Evolutionary conservation across 2,113 vertebrate species (phyloP).

Genomic region (Chinchilla lanigera): DNA sequence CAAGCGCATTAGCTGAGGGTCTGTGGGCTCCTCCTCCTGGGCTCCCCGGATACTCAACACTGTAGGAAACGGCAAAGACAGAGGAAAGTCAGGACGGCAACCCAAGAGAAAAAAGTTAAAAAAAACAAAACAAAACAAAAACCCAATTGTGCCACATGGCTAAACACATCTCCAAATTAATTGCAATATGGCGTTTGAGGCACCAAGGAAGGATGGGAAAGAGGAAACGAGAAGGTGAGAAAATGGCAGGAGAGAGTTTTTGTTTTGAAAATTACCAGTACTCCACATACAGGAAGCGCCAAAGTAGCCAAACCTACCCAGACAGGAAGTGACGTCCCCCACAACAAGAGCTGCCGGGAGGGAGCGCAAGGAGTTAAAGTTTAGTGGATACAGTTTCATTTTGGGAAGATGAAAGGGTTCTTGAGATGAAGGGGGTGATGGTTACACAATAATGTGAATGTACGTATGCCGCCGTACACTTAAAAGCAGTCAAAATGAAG

Average conservation of each 20-base stretch:
- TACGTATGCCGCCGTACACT: not conserved
- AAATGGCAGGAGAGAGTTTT: not conserved
- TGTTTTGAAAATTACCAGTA: not conserved
- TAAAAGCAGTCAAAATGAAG: not conserved
- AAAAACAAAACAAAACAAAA: too few relatives aligned
- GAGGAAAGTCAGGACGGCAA: not conserved
- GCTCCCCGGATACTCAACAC: constrained; percentile 98
- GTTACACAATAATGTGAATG: rapidly evolving
- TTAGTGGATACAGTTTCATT: too few relatives aligned
- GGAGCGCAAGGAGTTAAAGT: rapidly evolving
- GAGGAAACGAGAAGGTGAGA: not conserved
- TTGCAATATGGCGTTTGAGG: too few relatives aligned
- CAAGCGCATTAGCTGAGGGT: constrained; percentile 97
- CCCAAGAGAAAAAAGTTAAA: too few relatives aligned
- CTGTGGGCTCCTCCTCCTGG: constrained; percentile 97
- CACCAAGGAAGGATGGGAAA: not conserved
- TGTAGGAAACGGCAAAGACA: constrained; percentile 83
- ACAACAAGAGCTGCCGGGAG: too few relatives aligned
- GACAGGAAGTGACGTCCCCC: not conserved
- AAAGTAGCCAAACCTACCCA: not conserved
- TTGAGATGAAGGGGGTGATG: not conserved
- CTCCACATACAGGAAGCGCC: too few relatives aligned
- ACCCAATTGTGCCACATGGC: too few relatives aligned
- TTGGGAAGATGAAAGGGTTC: not conserved
- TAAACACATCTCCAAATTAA: not conserved